Evolutionary conservation across 2,113 vertebrate species (phyloP).

Genomic region (Pterocles orientalis): DNA sequence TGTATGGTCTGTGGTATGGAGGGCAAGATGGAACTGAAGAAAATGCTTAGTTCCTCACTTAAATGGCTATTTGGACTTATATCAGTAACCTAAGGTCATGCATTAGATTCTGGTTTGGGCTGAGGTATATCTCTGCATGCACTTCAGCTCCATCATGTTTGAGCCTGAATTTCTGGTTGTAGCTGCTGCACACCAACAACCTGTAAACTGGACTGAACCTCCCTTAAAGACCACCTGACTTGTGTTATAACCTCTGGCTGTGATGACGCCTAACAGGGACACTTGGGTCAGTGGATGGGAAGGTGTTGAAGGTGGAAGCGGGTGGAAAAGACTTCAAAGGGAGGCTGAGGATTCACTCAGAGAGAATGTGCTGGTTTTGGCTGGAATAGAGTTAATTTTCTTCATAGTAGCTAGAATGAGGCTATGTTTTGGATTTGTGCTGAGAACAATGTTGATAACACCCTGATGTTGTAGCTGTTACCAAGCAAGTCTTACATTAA

Average conservation of each 20-base stretch:
- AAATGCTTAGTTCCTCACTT: neutral
- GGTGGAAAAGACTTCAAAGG: neutral
- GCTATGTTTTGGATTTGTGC: too few species aligned
- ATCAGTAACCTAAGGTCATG: neutral
- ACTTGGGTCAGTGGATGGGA: neutral
- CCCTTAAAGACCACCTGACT: neutral
- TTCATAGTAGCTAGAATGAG: too few species aligned
- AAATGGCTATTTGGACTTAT: neutral
- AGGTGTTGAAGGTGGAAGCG: neutral
- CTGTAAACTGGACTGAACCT: neutral
- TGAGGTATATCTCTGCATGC: neutral
- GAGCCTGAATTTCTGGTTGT: neutral
- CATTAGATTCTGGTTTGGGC: neutral
- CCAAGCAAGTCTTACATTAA: too few species aligned
- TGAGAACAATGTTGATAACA: too few species aligned
- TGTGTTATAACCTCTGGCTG: neutral
- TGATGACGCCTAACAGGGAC: neutral
- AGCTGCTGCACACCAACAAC: neutral
- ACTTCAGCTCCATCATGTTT: neutral
- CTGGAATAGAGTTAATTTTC: too few species aligned
- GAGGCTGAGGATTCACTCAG: neutral
- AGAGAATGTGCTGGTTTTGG: neutral
- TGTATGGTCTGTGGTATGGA: neutral
- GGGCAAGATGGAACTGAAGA: neutral
- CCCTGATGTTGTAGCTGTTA: too few species aligned